phyloP scores from a whole-genome alignment of 2,888 invertebrate species.

The Sinhomidia bicolor region DNA sequence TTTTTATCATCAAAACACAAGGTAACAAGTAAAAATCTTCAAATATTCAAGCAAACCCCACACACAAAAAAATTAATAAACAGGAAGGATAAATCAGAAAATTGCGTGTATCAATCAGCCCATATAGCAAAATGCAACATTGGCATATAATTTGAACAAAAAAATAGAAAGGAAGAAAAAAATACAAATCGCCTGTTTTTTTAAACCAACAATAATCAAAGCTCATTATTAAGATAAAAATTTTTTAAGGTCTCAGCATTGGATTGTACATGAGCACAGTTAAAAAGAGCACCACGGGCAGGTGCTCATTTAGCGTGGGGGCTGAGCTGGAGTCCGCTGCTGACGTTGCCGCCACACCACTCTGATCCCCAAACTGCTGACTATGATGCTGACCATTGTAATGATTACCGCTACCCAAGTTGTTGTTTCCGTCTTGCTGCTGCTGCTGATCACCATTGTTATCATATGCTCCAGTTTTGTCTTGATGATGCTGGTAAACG shows the following conservation, averaged over 20 bases:
- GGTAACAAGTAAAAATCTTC: too few species aligned
- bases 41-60: too few species aligned
- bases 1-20: too few species aligned
- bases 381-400: constrained; percentile 31
- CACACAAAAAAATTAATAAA: too few species aligned
- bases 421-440: neutral
- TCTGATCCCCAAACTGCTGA: neutral
- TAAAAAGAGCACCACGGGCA: constrained; percentile 56
- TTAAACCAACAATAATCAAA: too few species aligned
- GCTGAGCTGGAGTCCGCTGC: neutral
- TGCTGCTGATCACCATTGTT: neutral
- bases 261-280: constrained; percentile 60
- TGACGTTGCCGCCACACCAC: neutral
- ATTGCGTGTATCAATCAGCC: too few species aligned
- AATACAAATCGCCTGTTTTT: too few species aligned
- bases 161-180: too few species aligned
- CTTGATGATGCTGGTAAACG: constrained; percentile 26
- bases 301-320: constrained; percentile 38
- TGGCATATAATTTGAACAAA: too few species aligned
- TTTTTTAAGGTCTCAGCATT: neutral
- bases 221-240: too few species aligned
- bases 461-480: neutral
- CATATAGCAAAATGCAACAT: too few species aligned
- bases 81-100: too few species aligned
- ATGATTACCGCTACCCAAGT: neutral